phyloP scores from a whole-genome alignment of 2,113 vertebrate genomes.

The Melanotaenia duboulayi region DNA sequence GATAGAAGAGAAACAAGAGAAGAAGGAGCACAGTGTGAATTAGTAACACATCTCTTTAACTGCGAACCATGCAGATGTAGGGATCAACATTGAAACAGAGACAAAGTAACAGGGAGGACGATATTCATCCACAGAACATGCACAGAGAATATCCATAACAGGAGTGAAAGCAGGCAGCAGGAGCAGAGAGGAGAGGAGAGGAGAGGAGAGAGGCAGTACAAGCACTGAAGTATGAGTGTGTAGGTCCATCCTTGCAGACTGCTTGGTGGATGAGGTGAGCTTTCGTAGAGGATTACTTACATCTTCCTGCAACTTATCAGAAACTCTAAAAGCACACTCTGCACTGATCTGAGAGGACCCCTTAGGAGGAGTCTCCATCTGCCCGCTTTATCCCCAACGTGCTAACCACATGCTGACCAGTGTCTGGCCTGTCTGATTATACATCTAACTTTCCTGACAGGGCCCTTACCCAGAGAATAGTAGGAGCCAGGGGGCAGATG shows the following conservation, averaged over 20 bases:
- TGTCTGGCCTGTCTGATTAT: conserved; percentile 24
- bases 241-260: conserved; percentile 1
- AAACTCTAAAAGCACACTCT: not conserved
- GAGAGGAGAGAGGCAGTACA: conserved; percentile 35
- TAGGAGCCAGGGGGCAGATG: conserved; percentile 89
- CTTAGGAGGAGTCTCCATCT: not conserved
- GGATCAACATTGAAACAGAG: not conserved
- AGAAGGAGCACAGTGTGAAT: conserved; percentile 89
- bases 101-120: conserved; percentile 22
- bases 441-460: conserved; percentile 35
- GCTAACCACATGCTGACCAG: conserved; percentile 35
- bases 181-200: conserved; percentile 23
- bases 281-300: conserved; percentile 2
- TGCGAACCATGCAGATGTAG: conserved; percentile 54
- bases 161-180: conserved; percentile 42
- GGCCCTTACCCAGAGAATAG: conserved; percentile 90
- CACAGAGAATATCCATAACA: conserved; percentile 55
- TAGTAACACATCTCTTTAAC: conserved; percentile 78
- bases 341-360: conserved; percentile 17
- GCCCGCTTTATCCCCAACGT: conserved; percentile 1
- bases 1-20: conserved; percentile 80
- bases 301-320: not conserved
- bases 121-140: conserved; percentile 48
- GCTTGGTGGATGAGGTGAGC: not conserved
- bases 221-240: conserved; percentile 27